Evolutionary conservation across 1,140 invertebrate species (phyloP).

Genomic region (Eriocheir sinensis): DNA sequence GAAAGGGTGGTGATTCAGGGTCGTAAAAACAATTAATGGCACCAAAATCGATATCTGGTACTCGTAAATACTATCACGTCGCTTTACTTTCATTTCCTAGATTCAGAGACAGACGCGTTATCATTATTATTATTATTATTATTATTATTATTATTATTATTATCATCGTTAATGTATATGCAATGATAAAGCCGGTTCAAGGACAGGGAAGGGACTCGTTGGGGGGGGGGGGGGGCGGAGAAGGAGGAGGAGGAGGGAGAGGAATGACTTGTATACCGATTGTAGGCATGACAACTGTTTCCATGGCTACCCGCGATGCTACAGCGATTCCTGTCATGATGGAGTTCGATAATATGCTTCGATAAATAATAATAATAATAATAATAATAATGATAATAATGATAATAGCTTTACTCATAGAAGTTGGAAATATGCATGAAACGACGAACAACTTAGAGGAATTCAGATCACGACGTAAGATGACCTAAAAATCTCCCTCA

Average conservation of each 20-base stretch:
- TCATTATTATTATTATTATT: conserved; percentile 24
- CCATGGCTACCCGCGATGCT: neutral
- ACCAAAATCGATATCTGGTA: too few relatives aligned
- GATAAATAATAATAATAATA: neutral
- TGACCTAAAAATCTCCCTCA: neutral
- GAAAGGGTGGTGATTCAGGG: too few relatives aligned
- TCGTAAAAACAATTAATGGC: too few relatives aligned
- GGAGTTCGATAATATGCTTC: neutral
- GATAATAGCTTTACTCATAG: neutral
- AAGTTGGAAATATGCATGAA: too few relatives aligned
- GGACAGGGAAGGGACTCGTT: neutral
- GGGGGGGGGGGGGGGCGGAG: neutral
- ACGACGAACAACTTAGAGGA: too few relatives aligned
- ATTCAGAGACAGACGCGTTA: neutral
- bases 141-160: conserved; percentile 38
- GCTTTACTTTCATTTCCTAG: neutral
- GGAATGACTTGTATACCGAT: neutral
- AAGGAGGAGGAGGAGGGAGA: neutral
- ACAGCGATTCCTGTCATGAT: neutral
- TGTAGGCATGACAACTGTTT: neutral
- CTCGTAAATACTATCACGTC: neutral
- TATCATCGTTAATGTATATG: too few relatives aligned
- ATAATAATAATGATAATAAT: neutral
- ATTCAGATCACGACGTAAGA: neutral
- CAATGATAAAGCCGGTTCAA: neutral